Conservation (phyloP, 2,888 invertebrate species). For the Cryptus armator region DNA sequence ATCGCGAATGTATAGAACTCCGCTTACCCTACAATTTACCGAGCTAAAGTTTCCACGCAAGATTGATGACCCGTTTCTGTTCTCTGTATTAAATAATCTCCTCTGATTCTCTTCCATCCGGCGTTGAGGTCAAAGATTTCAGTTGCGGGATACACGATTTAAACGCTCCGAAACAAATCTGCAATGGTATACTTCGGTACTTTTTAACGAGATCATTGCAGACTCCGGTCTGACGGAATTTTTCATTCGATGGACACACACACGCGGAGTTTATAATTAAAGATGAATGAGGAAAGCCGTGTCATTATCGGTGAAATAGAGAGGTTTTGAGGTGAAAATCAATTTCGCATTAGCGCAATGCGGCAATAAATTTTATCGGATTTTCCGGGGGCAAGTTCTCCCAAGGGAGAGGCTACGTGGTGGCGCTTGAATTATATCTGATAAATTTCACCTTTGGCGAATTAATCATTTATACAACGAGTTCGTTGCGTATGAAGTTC, state of each 20-base stretch:
- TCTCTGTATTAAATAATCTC: slow-evolving; percentile 55
- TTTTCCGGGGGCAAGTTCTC: slow-evolving; percentile 16
- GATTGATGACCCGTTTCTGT: slow-evolving; percentile 63
- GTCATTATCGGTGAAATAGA: slow-evolving; percentile 34
- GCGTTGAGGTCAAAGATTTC: slow-evolving; percentile 51
- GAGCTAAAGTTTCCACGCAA: slow-evolving; percentile 53
- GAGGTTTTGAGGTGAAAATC: slow-evolving; percentile 45
- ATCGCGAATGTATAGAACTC: slow-evolving; percentile 59
- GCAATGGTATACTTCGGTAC: not conserved
- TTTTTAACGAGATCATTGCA: slow-evolving; percentile 61
- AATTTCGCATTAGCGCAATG: slow-evolving; percentile 45
- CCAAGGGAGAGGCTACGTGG: slow-evolving; percentile 47
- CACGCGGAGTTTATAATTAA: slow-evolving; percentile 20
- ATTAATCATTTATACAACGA: slow-evolving; percentile 65
- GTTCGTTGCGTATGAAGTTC: slow-evolving; percentile 37
- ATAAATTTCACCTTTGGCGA: slow-evolving; percentile 66
- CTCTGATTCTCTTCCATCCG: slow-evolving; percentile 54
- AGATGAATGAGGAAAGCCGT: slow-evolving; percentile 50
- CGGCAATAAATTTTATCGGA: slow-evolving; percentile 62
- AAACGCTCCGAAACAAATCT: not conserved
- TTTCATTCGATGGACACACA: not conserved
- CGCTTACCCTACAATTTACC: slow-evolving; percentile 62
- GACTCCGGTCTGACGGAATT: slow-evolving; percentile 18
- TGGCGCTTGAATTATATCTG: slow-evolving; percentile 64
- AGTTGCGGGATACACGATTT: slow-evolving; percentile 4